Conservation (phyloP, 2,113 vertebrate genomes). For the Phalacrocorax brasilianus region DNA sequence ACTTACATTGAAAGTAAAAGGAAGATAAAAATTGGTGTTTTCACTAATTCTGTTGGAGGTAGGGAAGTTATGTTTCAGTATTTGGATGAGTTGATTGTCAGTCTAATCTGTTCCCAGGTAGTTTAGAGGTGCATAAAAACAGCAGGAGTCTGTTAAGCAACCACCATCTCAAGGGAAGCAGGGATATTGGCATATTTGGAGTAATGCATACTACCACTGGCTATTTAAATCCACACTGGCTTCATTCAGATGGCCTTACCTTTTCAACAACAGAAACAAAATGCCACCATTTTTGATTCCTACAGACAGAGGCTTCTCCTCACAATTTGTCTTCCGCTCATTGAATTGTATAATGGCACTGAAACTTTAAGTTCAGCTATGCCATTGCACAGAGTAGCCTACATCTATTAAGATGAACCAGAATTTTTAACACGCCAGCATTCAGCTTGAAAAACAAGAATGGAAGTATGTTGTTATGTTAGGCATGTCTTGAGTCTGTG, state of each 20-base stretch:
- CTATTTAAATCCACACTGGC: neutral
- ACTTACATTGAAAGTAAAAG: neutral
- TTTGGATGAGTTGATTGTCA: neutral
- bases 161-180: neutral
- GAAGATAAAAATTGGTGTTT: neutral
- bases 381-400: neutral
- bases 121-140: neutral
- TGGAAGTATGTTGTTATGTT: neutral
- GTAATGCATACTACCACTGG: neutral
- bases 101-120: neutral
- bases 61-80: neutral
- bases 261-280: neutral
- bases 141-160: neutral
- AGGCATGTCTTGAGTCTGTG: accelerated
- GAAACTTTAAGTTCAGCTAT: neutral
- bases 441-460: neutral
- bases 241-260: neutral
- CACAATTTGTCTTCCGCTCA: neutral
- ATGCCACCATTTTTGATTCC: neutral
- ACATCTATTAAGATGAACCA: neutral
- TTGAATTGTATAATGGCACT: neutral
- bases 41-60: neutral
- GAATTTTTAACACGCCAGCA: neutral
- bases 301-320: neutral
- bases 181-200: neutral